These are phyloP conservation scores for Branchinecta sandiegonensis DNA, from an alignment of 2,888 invertebrate genomes.

Conservation along the genomic window DNA sequence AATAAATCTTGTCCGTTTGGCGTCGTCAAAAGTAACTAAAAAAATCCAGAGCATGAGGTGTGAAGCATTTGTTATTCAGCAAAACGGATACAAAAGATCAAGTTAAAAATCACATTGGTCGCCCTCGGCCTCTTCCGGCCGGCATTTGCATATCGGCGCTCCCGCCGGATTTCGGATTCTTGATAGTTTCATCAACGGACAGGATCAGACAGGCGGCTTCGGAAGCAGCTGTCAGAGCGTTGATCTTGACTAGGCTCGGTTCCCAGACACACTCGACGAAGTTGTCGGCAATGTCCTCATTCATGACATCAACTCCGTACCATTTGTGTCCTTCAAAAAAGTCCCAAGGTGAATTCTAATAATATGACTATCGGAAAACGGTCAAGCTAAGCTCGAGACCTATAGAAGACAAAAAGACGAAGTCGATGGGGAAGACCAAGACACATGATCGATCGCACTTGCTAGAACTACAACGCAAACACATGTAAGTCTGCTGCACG, in stretches of 20 bases:
- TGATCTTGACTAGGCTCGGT: constrained; percentile 88
- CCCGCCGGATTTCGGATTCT: constrained; percentile 52
- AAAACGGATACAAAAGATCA: neutral
- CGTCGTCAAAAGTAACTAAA: no score
- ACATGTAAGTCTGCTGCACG: no score
- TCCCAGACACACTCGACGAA: constrained; percentile 92
- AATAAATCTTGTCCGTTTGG: no score
- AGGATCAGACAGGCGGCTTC: constrained; percentile 88
- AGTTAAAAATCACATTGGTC: neutral
- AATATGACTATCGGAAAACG: neutral
- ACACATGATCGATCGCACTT: no score
- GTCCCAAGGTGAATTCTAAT: neutral
- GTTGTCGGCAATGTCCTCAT: constrained; percentile 89
- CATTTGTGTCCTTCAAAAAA: constrained; percentile 52
- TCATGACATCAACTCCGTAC: constrained; percentile 89
- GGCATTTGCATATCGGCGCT: neutral
- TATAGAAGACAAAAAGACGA: no score
- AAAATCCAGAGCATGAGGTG: neutral
- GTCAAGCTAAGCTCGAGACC: no score
- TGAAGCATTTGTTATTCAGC: constrained; percentile 1
- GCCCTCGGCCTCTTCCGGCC: constrained; percentile 10
- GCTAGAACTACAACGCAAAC: no score
- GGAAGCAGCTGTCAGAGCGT: constrained; percentile 87
- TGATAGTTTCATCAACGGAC: constrained; percentile 96
- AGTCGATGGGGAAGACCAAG: no score